phyloP scores from a whole-genome alignment of 1,140 invertebrate species.

The Drosophila takahashii region DNA sequence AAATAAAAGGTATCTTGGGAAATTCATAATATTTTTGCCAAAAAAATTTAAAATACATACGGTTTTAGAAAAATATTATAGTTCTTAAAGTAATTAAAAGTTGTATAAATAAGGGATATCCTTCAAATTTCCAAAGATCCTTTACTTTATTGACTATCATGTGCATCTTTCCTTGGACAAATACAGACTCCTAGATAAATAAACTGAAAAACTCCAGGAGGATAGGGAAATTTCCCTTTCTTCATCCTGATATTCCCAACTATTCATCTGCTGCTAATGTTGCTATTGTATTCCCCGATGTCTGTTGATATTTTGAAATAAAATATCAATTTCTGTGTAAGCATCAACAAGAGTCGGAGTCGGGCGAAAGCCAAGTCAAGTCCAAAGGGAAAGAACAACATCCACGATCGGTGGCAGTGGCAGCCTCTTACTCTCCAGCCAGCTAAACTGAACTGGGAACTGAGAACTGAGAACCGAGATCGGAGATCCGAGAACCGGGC shows the following conservation, averaged over 20 bases:
- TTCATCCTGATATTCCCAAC: constrained; percentile 7
- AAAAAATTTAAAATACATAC: no score
- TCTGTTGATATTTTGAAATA: constrained; percentile 79
- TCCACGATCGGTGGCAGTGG: constrained; percentile 27
- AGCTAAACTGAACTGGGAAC: constrained; percentile 23
- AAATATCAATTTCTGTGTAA: constrained; percentile 85
- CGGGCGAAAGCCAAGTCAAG: constrained; percentile 40
- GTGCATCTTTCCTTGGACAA: constrained; percentile 21
- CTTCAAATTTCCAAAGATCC: not conserved
- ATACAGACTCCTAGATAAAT: constrained; percentile 31
- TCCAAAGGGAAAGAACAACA: constrained; percentile 57
- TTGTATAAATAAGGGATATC: no score
- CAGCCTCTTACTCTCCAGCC: constrained; percentile 12
- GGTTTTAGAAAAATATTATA: no score
- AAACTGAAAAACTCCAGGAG: constrained; percentile 3
- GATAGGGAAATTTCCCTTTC: constrained; percentile 18
- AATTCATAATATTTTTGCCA: no score
- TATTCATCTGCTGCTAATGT: constrained; percentile 44
- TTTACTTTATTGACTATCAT: constrained; percentile 30
- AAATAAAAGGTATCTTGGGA: no score
- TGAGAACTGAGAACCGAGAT: constrained; percentile 8
- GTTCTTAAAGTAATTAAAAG: no score
- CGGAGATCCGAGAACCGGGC: constrained; percentile 19
- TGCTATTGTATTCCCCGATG: constrained; percentile 37
- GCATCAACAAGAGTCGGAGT: constrained; percentile 63